Conservation (phyloP, 2,888 invertebrate species). For the Platycnemis pennipes region DNA sequence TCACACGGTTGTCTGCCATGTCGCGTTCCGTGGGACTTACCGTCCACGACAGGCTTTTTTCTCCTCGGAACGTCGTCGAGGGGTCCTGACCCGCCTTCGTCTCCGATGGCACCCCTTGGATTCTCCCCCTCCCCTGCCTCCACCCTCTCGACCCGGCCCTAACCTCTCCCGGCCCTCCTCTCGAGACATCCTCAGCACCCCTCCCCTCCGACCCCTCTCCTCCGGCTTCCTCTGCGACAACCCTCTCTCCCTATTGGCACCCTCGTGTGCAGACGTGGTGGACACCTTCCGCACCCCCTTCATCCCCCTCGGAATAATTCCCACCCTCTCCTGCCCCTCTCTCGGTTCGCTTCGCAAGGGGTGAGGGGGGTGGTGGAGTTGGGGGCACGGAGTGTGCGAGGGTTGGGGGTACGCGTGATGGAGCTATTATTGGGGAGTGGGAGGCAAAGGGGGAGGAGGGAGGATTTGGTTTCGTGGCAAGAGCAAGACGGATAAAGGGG, state of each 20-base stretch:
- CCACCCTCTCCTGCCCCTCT: background rate
- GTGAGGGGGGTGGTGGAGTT: background rate
- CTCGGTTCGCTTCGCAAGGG: background rate
- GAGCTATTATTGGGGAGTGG: conserved; percentile 35
- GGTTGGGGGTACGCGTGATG: conserved; percentile 10
- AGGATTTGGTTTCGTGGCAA: background rate
- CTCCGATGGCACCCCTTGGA: background rate
- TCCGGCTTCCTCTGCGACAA: background rate
- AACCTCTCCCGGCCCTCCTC: background rate
- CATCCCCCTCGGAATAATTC: background rate
- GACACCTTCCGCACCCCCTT: background rate
- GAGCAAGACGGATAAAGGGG: conserved; percentile 33
- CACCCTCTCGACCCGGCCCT: background rate
- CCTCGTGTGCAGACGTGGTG: background rate
- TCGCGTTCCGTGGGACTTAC: background rate
- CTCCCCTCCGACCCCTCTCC: background rate
- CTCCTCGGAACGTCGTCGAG: background rate
- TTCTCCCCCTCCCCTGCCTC: background rate
- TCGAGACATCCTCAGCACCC: background rate
- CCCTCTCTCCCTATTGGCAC: background rate
- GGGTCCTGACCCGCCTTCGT: background rate
- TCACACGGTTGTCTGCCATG: background rate
- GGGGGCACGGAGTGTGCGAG: background rate
- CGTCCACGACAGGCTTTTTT: background rate
- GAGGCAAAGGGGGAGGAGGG: background rate